Evolutionary conservation across 2,113 vertebrate genomes (phyloP).

Genomic region (Sminthopsis crassicaudata): DNA sequence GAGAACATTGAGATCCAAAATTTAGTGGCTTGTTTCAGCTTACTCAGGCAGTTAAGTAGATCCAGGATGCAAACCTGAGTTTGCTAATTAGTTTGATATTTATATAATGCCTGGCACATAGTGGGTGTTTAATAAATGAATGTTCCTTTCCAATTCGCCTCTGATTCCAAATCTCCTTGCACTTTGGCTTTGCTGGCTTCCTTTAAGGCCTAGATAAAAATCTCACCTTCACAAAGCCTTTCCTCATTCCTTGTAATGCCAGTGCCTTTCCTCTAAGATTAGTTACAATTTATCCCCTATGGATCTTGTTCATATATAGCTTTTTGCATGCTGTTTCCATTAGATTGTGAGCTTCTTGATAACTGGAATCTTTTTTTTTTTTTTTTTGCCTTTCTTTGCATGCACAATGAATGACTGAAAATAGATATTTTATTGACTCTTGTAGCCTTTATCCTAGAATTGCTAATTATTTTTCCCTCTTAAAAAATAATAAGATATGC

Average conservation of each 20-base stretch:
- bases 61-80: neutral
- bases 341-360: neutral
- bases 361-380: neutral
- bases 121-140: neutral
- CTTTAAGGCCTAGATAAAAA: neutral
- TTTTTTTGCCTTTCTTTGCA: neutral
- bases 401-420: neutral
- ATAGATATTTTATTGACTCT: neutral
- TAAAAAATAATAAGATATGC: neutral
- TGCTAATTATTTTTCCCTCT: neutral
- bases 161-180: neutral
- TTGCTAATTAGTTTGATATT: neutral
- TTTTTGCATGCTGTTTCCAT: neutral
- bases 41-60: neutral
- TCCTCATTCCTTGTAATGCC: neutral
- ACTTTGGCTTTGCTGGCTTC: neutral
- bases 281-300: neutral
- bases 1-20: neutral
- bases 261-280: neutral
- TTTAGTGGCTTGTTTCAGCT: neutral
- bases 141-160: neutral
- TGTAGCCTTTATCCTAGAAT: neutral
- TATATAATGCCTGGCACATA: neutral
- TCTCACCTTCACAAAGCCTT: neutral
- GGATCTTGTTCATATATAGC: neutral